Conservation (phyloP, 2,888 invertebrate genomes). For the Dichetophora obliterata region DNA sequence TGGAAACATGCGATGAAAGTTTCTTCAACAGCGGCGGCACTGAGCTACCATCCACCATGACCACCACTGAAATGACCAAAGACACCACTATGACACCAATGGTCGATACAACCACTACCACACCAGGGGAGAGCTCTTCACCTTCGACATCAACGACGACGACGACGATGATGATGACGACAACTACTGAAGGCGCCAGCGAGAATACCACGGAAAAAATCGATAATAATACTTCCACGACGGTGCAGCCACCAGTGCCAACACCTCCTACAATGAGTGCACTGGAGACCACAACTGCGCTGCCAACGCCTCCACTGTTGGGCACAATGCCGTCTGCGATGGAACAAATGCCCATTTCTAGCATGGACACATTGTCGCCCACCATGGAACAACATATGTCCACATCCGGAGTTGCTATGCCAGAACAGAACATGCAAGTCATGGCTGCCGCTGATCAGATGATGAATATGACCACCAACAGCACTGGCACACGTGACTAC, state of each 20-base stretch:
- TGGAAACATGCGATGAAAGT: slow-evolving; percentile 57
- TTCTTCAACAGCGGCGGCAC: slow-evolving; percentile 53
- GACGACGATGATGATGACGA: slow-evolving; percentile 2
- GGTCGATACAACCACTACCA: slow-evolving; percentile 41
- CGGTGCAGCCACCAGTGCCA: slow-evolving; percentile 46
- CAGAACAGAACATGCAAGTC: not conserved
- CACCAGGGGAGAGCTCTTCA: slow-evolving; percentile 47
- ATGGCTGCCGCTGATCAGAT: too few relatives aligned
- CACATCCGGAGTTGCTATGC: not conserved
- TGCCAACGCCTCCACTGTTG: slow-evolving; percentile 58
- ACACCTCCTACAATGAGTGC: slow-evolving; percentile 54
- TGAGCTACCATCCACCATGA: slow-evolving; percentile 53
- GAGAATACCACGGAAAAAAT: not conserved
- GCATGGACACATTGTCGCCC: not conserved
- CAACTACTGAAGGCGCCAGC: not conserved
- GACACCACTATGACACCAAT: slow-evolving; percentile 13
- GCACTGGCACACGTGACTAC: slow-evolving; percentile 34
- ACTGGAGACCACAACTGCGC: slow-evolving; percentile 49
- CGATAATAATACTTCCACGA: not conserved
- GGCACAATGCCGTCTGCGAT: not conserved
- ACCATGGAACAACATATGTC: too few relatives aligned
- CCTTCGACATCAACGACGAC: slow-evolving; percentile 40
- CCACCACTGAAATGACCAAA: slow-evolving; percentile 45
- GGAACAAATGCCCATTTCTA: not conserved
- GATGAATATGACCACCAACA: not conserved